Base-by-base conservation (phyloP, 2,888 invertebrate species). In the Heliconius sara region DNA sequence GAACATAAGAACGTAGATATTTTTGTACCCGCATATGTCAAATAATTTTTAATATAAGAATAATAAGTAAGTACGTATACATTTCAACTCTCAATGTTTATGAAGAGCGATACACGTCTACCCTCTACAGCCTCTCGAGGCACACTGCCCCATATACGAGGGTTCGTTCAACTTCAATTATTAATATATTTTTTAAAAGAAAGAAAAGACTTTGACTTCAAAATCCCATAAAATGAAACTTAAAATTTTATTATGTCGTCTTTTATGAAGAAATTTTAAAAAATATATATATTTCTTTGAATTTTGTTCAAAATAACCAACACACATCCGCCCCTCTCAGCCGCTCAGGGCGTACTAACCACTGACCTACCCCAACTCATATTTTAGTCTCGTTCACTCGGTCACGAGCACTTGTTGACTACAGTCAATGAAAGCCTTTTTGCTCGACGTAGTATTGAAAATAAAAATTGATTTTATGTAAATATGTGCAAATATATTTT, bases 331-430 rank as follows among this genome's bases (percentile, higher is more conserved):
- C 16, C 70, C 25, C 43, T 16, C 25, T 25, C 43, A 47, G 70
- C 70, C 70, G 70, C 70, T 70, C 25, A 1, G 70, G 70, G 70
- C 70, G 70, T 70, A 70, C 70, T 70, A 47, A 47, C 13, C 7
- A 70, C 70, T 70, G 70, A 70, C 70, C 70, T 70, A 70, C 25
- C 70, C 25, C 43, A 70, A 70, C 70, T 47, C 70, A 10, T 60
- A 60, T n/a, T n/a, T n/a, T 70, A 47, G 70, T 25, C 19, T 25
- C 16, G n/a, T 68, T 68, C 70, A 25, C 43, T 43, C 43, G 7
- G 25, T 25, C 70, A 70, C 22, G 13, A 43, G 16, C 68, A 68
- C 60, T 60, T 60, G 60, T 60, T 60, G 60, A 34, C 1, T 25
- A n/a, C 13, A 43, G 70, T 70, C 70, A 70, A 70, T 70, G 70